Evolutionary conservation across 2,113 vertebrate genomes (phyloP).

Genomic region (Nothoprocta pentlandii): DNA sequence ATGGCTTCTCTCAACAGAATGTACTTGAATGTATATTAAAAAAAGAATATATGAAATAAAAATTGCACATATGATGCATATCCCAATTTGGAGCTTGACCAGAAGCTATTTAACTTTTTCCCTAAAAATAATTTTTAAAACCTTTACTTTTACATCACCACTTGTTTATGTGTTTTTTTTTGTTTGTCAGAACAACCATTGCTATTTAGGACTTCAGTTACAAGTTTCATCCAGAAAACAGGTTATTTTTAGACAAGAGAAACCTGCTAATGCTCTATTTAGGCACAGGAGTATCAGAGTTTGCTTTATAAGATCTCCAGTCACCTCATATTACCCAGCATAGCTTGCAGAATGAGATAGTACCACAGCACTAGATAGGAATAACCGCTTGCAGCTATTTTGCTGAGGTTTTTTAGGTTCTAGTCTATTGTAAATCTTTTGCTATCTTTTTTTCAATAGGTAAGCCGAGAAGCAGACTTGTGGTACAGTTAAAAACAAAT

Average conservation of each 20-base stretch:
- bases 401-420: not conserved
- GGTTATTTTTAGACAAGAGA: not conserved
- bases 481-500: not conserved
- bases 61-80: not conserved
- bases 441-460: not conserved
- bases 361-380: not conserved
- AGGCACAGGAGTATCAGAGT: not conserved
- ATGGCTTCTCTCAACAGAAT: not conserved
- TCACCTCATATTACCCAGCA: not conserved
- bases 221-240: not conserved
- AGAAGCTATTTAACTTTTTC: not conserved
- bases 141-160: not conserved
- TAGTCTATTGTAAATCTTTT: not conserved
- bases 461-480: not conserved
- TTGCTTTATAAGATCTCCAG: not conserved
- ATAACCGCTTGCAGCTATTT: not conserved
- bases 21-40: not conserved
- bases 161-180: not conserved
- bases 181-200: not conserved
- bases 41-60: not conserved
- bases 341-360: not conserved
- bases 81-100: not conserved
- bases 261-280: not conserved
- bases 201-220: not conserved
- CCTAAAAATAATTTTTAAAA: not conserved